Base-by-base conservation (phyloP, 2,113 vertebrate species). In the Synodontis membranacea region DNA sequence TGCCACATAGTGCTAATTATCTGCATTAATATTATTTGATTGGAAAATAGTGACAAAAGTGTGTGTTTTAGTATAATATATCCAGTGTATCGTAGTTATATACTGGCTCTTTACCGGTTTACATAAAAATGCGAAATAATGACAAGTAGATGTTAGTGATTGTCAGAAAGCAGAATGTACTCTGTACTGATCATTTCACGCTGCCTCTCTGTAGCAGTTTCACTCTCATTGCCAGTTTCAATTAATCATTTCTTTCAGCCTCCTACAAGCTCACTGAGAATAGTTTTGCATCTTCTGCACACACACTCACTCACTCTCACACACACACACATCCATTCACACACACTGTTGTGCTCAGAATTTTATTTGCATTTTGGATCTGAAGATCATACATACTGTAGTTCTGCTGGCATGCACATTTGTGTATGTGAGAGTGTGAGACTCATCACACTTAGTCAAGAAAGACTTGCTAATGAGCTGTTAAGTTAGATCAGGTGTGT, bases 161-260 rank as follows among this genome's bases (percentile, higher is more conserved):
- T 56, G 34, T 60, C 64, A 86, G 79, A 64, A 72, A 19, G 39
- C 42, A 58, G 80, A 86, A 74, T 70, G 82, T 68, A 52, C 58
- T 64, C 68, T 83, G 54, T n/a, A 39, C 80, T 56, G 82, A 86
- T 44, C 62, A 80, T 86, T 70, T 86, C 84, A 68, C 84, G 80
- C 84, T 80, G 75, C 58, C n/a, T 58, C 58, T n/a, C 19, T 80
- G 75, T 58, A 66, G 75, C 84, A 54, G 46, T 68, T 86, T 76
- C 78, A 78, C 58, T 81, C 88, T 82, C 92, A 91, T 64, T 48
- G 10, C 92, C 92, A 94, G 92, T 94, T 91, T 93, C 94, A 94
- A 95, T 95, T 91, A 68, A 90, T 84, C 88, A 74, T 87, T 84
- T 83, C 90, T 91, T 88, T 87, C 76, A 89, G 84, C 83, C 86